A percentile compares a stretch with the other conserved stretches of the same genome.
Conservation (phyloP, 2,797 vertebrate species). For the Rhynchonycteris naso region DNA sequence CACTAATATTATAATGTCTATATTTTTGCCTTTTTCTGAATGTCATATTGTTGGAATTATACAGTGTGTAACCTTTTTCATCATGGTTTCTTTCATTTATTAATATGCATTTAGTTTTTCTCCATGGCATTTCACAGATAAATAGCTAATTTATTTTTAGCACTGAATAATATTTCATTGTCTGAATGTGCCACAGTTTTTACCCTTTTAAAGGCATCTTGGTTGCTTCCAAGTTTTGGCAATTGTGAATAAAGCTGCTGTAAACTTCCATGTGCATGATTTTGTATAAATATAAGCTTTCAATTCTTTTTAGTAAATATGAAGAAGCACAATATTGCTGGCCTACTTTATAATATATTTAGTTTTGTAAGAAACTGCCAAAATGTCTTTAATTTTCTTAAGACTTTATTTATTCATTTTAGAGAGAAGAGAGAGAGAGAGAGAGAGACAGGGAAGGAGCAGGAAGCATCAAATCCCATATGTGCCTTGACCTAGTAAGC, state of each 20-base stretch:
- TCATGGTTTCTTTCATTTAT: neutral
- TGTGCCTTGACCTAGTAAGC: too few species aligned
- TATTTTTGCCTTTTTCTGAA: neutral
- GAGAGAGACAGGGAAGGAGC: too few species aligned
- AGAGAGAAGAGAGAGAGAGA: too few species aligned
- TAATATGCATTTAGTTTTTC: neutral
- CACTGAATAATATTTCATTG: neutral
- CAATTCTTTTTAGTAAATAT: neutral
- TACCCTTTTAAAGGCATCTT: neutral
- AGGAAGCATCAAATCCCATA: too few species aligned
- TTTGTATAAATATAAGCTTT: neutral
- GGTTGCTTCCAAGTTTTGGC: neutral
- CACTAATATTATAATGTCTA: neutral
- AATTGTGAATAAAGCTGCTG: neutral
- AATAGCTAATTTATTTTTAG: neutral
- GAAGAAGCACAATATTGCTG: neutral
- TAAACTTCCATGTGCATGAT: neutral
- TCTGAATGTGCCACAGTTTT: neutral
- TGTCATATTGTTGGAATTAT: neutral
- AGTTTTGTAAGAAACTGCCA: neutral
- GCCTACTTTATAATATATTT: neutral
- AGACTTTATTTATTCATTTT: too few species aligned
- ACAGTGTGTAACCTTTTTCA: neutral
- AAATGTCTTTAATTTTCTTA: neutral
- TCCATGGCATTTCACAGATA: neutral